Percentiles rank a stretch among this genome's conserved stretches.
These are phyloP conservation scores for Petrocephalus zakoni DNA, from an alignment of 2,113 vertebrate species.

Conservation along the genomic window DNA sequence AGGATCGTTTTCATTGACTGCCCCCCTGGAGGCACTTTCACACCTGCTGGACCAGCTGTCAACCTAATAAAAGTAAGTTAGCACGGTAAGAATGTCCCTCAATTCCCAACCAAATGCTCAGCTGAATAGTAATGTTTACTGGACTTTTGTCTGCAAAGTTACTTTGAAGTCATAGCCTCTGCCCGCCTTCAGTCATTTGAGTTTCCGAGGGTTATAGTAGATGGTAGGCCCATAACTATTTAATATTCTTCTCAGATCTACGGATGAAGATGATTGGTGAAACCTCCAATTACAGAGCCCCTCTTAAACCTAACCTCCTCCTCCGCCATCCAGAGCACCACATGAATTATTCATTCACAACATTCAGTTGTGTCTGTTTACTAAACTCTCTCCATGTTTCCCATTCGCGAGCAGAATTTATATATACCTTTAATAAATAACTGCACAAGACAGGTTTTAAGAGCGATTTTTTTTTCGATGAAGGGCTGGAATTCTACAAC, in stretches of 20 bases:
- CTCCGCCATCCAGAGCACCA: background rate
- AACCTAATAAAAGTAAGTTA: slow-evolving; percentile 23
- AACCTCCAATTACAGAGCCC: slow-evolving; percentile 33
- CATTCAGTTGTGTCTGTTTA: slow-evolving; percentile 11
- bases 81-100: background rate
- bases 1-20: background rate
- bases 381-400: slow-evolving; percentile 12
- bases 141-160: slow-evolving; percentile 17
- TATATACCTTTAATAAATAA: slow-evolving; percentile 28
- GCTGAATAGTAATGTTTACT: slow-evolving; percentile 25
- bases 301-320: slow-evolving; percentile 12
- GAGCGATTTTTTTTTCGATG: background rate
- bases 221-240: background rate
- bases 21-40: background rate
- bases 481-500: background rate
- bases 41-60: background rate
- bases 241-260: slow-evolving; percentile 22
- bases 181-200: slow-evolving; percentile 19
- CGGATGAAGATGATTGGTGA: slow-evolving; percentile 24
- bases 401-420: slow-evolving; percentile 24
- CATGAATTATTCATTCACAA: slow-evolving; percentile 39
- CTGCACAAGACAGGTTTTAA: background rate
- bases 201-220: background rate
- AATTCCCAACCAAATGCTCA: slow-evolving; percentile 8
- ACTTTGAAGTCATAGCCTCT: slow-evolving; percentile 23